Evolutionary conservation across 2,797 vertebrate genomes (phyloP), one percentile per base, ranked within the genome.

Genomic region (Lepilemur ruficaudatus): DNA sequence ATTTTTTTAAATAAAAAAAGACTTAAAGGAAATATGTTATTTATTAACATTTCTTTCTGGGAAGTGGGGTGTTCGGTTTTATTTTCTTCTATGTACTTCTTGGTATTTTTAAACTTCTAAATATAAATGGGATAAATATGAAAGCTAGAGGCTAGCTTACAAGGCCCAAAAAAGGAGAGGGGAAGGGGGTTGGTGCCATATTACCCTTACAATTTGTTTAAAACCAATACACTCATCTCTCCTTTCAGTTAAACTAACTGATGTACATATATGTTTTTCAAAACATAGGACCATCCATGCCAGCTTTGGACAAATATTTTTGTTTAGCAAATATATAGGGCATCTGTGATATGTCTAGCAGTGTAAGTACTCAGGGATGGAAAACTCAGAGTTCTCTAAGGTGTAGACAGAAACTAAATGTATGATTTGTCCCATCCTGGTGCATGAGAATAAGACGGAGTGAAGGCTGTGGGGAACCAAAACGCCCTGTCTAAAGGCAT

Each of bases 11-110:
- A 59, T 81, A 57, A 85, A 72, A 72, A 88, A 95, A 52, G 22
- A 65, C 23, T 69, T 65, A 52, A 72, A 89, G 41, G 43, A 80
- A 94, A 55, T 75, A 69, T 7, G 10, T 72, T n/a, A 67, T 88
- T 61, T 96, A 76, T 85, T 82, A 91, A 92, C 52, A 93, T n/a
- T 76, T 89, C 48, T 20, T 96, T 89, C 63, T 92, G 38, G 25
- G 43, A 87, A 91, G 25, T 75, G 18, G 35, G 6, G 78, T 93
- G 17, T 81, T 79, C 67, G 14, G 9, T 89, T 85, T 70, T 88
- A 52, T 52, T 72, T 95, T 85, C 59, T 84, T 95, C n/a, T 95
- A 6, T 92, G 43, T 32, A 81, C 35, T 80, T 86, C 41, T 91
- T 48, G 80, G 50, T 11, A 70, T 79, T 90, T 79, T 94, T 79